A percentile compares a stretch with the other conserved stretches of the same genome.
Conservation (phyloP, 2,113 vertebrate species). For the Microcebus murinus region DNA sequence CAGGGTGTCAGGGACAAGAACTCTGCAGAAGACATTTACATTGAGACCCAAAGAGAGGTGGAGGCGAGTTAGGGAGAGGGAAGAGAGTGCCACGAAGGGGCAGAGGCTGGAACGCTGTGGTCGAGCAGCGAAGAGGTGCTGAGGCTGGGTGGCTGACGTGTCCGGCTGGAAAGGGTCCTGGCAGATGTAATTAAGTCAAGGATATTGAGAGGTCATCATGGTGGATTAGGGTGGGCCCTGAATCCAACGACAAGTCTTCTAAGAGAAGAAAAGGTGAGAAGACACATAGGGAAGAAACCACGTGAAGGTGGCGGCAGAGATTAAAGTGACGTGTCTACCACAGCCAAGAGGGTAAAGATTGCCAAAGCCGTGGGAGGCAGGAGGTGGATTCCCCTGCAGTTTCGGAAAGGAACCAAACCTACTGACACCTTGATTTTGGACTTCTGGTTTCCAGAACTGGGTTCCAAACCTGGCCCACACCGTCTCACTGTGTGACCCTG, state of each 20-base stretch:
- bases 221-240: neutral
- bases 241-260: neutral
- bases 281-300: accelerated
- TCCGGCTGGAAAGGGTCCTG: neutral
- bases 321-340: accelerated
- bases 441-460: neutral
- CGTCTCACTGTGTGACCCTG: neutral
- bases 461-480: neutral
- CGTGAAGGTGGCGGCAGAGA: accelerated
- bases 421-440: neutral
- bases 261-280: neutral
- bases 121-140: neutral
- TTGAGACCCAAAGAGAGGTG: neutral
- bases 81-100: accelerated
- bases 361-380: neutral
- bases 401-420: neutral
- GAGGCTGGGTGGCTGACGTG: neutral
- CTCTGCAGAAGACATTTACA: neutral
- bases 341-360: neutral
- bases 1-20: neutral
- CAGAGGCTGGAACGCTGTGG: accelerated
- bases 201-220: neutral
- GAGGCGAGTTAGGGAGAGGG: no score
- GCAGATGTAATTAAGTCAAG: neutral
- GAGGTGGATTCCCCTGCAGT: no score